A percentile compares a stretch with the other conserved stretches of the same genome.
These are phyloP conservation scores for Parapsyche elsis DNA, from an alignment of 1,140 invertebrate species.

Conservation along the genomic window DNA sequence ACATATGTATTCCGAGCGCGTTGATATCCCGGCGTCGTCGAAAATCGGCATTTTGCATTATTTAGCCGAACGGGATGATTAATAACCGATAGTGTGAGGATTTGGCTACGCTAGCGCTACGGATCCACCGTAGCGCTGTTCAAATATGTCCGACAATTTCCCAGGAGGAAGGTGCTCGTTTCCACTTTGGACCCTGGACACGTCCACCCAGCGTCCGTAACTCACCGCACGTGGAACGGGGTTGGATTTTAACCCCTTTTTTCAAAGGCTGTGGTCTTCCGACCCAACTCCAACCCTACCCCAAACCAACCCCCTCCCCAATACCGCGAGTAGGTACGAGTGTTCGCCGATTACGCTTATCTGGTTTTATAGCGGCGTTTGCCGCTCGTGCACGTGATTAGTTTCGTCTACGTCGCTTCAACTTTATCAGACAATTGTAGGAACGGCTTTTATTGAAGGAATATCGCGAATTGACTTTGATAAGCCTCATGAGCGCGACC, in stretches of 20 bases:
- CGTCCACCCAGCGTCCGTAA: conserved; percentile 32
- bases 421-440: background rate
- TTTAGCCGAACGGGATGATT: conserved; percentile 25
- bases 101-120: background rate
- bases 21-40: conserved; percentile 24
- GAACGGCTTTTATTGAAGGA: no score
- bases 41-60: conserved; percentile 30
- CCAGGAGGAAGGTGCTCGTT: conserved; percentile 30
- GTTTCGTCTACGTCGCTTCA: background rate
- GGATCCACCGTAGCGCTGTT: conserved; percentile 6
- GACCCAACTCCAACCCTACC: no score
- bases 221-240: background rate
- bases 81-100: conserved; percentile 15
- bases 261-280: conserved; percentile 9
- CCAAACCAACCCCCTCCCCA: background rate
- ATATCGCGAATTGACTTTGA: no score
- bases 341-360: background rate
- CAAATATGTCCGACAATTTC: conserved; percentile 49
- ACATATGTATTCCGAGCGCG: conserved; percentile 7
- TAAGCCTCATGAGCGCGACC: no score
- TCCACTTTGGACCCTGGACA: conserved; percentile 43
- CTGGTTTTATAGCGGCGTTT: background rate
- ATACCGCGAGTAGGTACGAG: background rate
- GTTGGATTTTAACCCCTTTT: conserved; percentile 15
- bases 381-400: no score